These are phyloP conservation scores for Columba guinea DNA, from an alignment of 2,797 vertebrate species.

Conservation along the genomic window DNA sequence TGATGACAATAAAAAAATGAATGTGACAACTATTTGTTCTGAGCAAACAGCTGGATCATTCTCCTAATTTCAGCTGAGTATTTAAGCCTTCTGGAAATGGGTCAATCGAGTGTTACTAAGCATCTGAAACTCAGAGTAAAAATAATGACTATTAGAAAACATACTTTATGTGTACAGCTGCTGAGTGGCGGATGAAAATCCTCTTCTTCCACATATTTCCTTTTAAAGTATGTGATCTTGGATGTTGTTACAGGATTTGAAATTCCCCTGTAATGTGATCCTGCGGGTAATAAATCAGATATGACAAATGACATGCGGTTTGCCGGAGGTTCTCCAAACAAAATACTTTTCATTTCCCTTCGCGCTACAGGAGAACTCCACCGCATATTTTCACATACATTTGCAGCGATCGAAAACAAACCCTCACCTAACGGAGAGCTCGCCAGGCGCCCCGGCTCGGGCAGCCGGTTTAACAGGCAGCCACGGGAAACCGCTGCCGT, in stretches of 20 bases:
- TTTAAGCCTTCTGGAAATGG: slow-evolving; percentile 61
- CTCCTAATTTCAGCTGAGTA: slow-evolving; percentile 42
- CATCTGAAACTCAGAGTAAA: slow-evolving; percentile 62
- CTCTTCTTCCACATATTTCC: slow-evolving; percentile 95
- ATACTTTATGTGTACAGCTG: slow-evolving; percentile 91
- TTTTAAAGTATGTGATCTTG: slow-evolving; percentile 94
- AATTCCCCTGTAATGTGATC: slow-evolving; percentile 85
- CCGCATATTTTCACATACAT: slow-evolving; percentile 11
- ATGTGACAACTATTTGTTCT: slow-evolving; percentile 27
- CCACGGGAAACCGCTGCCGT: not conserved
- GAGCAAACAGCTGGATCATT: slow-evolving; percentile 52
- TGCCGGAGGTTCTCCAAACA: slow-evolving; percentile 77
- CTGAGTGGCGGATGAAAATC: slow-evolving; percentile 87
- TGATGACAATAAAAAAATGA: slow-evolving; percentile 66
- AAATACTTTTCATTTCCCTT: slow-evolving; percentile 70
- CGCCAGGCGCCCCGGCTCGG: not conserved
- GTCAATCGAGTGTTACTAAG: slow-evolving; percentile 54
- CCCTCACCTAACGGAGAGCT: not conserved
- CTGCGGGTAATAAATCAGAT: slow-evolving; percentile 82
- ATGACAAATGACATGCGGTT: slow-evolving; percentile 77
- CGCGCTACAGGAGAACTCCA: slow-evolving; percentile 46
- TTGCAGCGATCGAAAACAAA: not conserved
- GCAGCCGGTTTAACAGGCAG: no score
- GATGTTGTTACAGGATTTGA: slow-evolving; percentile 89
- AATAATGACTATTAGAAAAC: slow-evolving; percentile 73